A percentile compares a stretch with the other conserved stretches of the same genome.
Conservation (phyloP, 2,113 vertebrate genomes). For the Dasyprocta punctata region DNA sequence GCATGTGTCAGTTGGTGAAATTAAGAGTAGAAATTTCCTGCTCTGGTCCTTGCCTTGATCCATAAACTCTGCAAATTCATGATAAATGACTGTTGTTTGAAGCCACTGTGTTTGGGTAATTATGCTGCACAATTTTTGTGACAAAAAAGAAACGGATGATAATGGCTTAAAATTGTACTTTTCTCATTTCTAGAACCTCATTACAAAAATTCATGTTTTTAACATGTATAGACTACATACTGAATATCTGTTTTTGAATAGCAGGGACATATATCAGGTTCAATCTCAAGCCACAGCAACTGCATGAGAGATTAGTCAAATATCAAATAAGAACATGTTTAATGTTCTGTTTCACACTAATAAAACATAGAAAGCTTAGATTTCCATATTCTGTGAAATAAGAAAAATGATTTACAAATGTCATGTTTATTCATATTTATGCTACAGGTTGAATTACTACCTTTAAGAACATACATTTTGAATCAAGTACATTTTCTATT, state of each 20-base stretch:
- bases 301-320: neutral
- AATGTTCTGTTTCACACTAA: neutral
- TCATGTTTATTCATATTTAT: neutral
- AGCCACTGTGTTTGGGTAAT: neutral
- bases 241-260: neutral
- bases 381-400: conserved; percentile 22
- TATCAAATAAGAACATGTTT: neutral
- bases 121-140: neutral
- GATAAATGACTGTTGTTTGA: neutral
- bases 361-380: neutral
- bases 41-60: neutral
- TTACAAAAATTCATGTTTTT: neutral
- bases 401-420: conserved; percentile 32
- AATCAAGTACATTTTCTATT: conserved; percentile 4
- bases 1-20: neutral
- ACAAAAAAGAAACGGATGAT: neutral
- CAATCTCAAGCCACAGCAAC: neutral
- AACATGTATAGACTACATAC: neutral
- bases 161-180: neutral
- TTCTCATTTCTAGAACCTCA: neutral
- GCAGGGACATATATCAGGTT: neutral
- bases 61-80: neutral
- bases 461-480: conserved; percentile 38
- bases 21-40: neutral
- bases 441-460: neutral